These are phyloP conservation scores for Drosophila hawaiiensis DNA, from an alignment of 2,888 invertebrate genomes.

Conservation along the genomic window DNA sequence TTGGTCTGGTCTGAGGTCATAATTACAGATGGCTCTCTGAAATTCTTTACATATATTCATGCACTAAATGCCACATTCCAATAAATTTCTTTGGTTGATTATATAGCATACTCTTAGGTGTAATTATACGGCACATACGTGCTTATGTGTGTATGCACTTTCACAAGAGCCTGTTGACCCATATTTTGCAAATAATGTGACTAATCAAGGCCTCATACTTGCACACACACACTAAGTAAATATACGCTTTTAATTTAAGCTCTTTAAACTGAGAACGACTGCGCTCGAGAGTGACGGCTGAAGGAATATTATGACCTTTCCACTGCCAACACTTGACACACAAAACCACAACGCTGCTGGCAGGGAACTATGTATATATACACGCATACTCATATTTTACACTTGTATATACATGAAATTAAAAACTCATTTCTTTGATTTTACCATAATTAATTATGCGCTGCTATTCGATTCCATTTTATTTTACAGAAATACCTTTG, in stretches of 20 bases:
- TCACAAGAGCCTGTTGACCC: conserved; percentile 31
- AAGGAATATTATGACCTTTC: conserved; percentile 41
- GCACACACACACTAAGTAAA: background rate
- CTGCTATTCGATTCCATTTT: conserved; percentile 64
- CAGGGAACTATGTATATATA: background rate
- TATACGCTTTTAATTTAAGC: conserved; percentile 19
- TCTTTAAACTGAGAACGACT: conserved; percentile 38
- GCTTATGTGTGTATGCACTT: background rate
- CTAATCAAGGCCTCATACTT: conserved; percentile 25
- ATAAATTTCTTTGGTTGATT: background rate
- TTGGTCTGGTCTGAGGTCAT: background rate
- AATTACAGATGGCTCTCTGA: background rate
- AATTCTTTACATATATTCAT: background rate
- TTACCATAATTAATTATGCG: conserved; percentile 75
- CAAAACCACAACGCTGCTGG: conserved; percentile 45
- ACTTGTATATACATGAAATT: conserved; percentile 48
- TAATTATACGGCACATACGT: conserved; percentile 11
- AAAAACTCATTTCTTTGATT: conserved; percentile 61
- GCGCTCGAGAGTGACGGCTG: conserved; percentile 16
- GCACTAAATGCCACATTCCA: background rate
- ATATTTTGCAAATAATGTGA: conserved; percentile 41
- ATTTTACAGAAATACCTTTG: conserved; percentile 92
- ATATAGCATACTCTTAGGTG: conserved; percentile 6
- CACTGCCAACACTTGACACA: conserved; percentile 51
- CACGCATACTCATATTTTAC: background rate